Evolutionary conservation across 2,888 invertebrate species (phyloP).

Genomic region (Epinotia brunnichana): DNA sequence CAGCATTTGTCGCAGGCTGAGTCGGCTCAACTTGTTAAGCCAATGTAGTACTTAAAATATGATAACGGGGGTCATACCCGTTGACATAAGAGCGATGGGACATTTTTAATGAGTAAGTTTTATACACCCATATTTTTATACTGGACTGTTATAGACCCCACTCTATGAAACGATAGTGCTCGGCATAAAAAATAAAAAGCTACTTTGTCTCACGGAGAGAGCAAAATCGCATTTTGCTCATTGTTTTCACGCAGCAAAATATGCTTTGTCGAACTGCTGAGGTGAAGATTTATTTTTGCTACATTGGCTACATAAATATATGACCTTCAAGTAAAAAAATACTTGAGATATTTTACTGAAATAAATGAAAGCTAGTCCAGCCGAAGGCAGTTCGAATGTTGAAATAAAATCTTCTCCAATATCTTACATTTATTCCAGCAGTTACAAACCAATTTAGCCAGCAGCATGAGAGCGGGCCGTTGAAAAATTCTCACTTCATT

Average conservation of each 20-base stretch:
- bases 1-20: slow-evolving; percentile 22
- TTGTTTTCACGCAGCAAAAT: too few relatives aligned
- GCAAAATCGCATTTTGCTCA: too few relatives aligned
- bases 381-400: slow-evolving; percentile 14
- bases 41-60: not conserved
- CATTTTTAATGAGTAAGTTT: too few relatives aligned
- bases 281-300: too few relatives aligned
- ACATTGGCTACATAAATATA: too few relatives aligned
- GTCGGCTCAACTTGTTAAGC: not conserved
- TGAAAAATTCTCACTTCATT: slow-evolving; percentile 15
- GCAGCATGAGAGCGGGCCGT: slow-evolving; percentile 4
- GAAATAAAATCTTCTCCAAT: slow-evolving; percentile 18
- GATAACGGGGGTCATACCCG: not conserved
- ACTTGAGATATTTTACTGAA: slow-evolving; percentile 4
- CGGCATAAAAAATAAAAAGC: too few relatives aligned
- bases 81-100: too few relatives aligned
- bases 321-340: not conserved
- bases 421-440: slow-evolving; percentile 29
- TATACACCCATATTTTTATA: too few relatives aligned
- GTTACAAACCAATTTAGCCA: slow-evolving; percentile 21
- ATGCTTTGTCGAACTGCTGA: too few relatives aligned
- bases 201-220: too few relatives aligned
- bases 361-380: slow-evolving; percentile 12
- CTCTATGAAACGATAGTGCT: too few relatives aligned
- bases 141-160: too few relatives aligned